Conservation (phyloP, 2,888 invertebrate species). For the Hirtodrosophila confusa region DNA sequence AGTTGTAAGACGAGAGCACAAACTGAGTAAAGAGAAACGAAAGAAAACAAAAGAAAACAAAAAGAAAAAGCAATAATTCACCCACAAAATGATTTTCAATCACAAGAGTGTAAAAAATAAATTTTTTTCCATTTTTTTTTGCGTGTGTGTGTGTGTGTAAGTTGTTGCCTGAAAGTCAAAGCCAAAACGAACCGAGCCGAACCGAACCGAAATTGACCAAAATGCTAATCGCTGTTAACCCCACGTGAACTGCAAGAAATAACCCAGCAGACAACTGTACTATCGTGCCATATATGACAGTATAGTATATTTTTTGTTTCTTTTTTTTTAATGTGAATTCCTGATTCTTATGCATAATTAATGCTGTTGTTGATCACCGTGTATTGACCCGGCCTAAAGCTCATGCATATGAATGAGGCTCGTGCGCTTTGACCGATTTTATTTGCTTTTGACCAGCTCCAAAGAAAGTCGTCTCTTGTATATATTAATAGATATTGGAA, state of each 20-base stretch:
- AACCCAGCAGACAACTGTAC: slow-evolving; percentile 7
- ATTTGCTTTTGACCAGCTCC: slow-evolving; percentile 2
- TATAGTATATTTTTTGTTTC: slow-evolving; percentile 10
- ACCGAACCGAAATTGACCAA: slow-evolving; percentile 4
- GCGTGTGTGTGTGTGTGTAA: slow-evolving; percentile 44
- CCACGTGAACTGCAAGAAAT: slow-evolving; percentile 31
- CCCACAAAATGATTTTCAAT: slow-evolving; percentile 65
- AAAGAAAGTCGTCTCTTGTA: slow-evolving; percentile 38
- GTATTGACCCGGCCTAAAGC: slow-evolving; percentile 48
- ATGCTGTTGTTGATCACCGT: slow-evolving; percentile 20
- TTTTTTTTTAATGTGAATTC: slow-evolving; percentile 14
- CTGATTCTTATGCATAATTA: slow-evolving; percentile 28
- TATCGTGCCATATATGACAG: not conserved
- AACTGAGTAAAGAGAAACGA: slow-evolving; percentile 39
- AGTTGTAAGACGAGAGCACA: slow-evolving; percentile 41
- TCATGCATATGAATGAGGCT: slow-evolving; percentile 46
- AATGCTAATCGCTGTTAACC: slow-evolving; percentile 35
- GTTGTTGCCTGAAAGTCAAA: slow-evolving; percentile 1
- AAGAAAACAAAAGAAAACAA: slow-evolving; percentile 38
- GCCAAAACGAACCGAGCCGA: slow-evolving; percentile 2
- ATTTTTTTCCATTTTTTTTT: slow-evolving; percentile 65
- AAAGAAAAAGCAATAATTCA: slow-evolving; percentile 40
- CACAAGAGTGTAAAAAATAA: slow-evolving; percentile 53
- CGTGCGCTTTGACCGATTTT: slow-evolving; percentile 62
- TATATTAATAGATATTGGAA: slow-evolving; percentile 22